Conservation (phyloP, 37 sponge, comb jelly and placozoan species). For the Lycopodina hypogea region DNA sequence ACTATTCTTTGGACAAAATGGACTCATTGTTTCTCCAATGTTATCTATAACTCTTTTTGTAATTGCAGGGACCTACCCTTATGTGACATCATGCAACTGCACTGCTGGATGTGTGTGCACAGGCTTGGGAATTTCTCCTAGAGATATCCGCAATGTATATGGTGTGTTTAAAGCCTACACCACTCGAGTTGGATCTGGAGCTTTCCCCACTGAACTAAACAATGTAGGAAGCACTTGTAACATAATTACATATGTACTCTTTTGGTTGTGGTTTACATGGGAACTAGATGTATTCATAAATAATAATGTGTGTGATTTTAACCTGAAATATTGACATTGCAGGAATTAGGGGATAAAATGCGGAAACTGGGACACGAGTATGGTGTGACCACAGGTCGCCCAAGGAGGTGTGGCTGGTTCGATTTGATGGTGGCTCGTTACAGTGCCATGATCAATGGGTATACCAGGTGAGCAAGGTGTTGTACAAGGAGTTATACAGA, state of each 20-base stretch:
- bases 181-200: slow-evolving; percentile 92
- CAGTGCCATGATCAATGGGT: slow-evolving; percentile 87
- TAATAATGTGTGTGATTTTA: too few relatives aligned
- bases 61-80: slow-evolving; percentile 91
- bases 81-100: slow-evolving; percentile 95
- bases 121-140: slow-evolving; percentile 94
- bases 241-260: not conserved
- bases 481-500: not conserved
- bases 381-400: slow-evolving; percentile 96
- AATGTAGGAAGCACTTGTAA: slow-evolving; percentile 50
- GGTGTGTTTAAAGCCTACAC: slow-evolving; percentile 98
- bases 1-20: too few relatives aligned
- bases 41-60: not conserved
- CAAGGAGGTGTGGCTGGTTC: slow-evolving; percentile 97
- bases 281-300: too few relatives aligned
- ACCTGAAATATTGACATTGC: not conserved
- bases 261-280: not conserved
- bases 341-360: slow-evolving; percentile 83
- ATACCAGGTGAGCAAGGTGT: slow-evolving; percentile 62
- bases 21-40: too few relatives aligned
- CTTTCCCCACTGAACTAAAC: slow-evolving; percentile 89
- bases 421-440: slow-evolving; percentile 88
- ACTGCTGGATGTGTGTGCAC: slow-evolving; percentile 90
- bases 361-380: slow-evolving; percentile 83
- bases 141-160: slow-evolving; percentile 48